Conservation (phyloP, 2,797 vertebrate species). For the Tragopan temminckii region DNA sequence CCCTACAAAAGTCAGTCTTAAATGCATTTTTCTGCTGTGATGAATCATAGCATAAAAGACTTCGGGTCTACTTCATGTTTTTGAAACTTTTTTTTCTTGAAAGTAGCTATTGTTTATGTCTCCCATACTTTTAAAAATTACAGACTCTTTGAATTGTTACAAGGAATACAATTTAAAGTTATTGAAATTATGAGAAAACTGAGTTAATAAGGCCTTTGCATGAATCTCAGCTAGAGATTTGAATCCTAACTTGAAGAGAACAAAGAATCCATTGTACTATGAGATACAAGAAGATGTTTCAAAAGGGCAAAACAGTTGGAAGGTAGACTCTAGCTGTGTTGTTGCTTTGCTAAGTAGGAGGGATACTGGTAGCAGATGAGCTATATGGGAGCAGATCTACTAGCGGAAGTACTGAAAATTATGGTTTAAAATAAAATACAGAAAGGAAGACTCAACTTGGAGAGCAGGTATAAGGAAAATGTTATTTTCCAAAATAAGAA, state of each 20-base stretch:
- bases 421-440: not conserved
- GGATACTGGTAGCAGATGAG: not conserved
- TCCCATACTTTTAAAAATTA: not conserved
- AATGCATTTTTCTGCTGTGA: constrained; percentile 14
- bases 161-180: not conserved
- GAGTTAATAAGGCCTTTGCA: not conserved
- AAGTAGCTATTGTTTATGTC: not conserved
- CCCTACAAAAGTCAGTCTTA: not conserved
- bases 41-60: not conserved
- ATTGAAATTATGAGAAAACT: not conserved
- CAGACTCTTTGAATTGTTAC: not conserved
- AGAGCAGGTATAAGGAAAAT: not conserved
- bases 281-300: not conserved
- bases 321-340: not conserved
- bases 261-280: not conserved
- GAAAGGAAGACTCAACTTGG: not conserved
- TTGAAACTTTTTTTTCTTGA: not conserved
- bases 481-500: not conserved
- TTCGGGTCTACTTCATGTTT: not conserved
- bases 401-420: not conserved
- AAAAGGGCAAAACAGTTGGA: not conserved
- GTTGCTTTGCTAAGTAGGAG: not conserved
- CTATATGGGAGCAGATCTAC: not conserved
- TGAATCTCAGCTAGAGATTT: not conserved
- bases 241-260: not conserved